Percentiles rank a stretch among this genome's conserved stretches.
Conservation (phyloP, 2,888 invertebrate species). For the Tetranychus truncatus region DNA sequence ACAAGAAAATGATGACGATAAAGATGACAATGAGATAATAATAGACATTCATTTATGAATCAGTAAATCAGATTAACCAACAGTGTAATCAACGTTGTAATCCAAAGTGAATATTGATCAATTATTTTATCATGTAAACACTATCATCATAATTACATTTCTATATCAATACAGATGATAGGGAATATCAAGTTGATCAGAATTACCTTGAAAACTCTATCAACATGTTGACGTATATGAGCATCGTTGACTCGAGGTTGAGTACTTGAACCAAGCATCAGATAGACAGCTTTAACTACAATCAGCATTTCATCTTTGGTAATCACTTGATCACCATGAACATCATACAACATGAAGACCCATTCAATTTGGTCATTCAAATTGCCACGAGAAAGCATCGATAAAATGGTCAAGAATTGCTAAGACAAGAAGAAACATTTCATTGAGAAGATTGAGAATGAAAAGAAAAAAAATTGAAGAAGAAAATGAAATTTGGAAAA, state of each 20-base stretch:
- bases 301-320: neutral
- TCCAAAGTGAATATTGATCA: neutral
- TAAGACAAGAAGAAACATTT: neutral
- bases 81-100: neutral
- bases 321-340: neutral
- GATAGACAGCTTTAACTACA: neutral
- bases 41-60: neutral
- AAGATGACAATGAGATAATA: neutral
- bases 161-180: neutral
- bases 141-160: neutral
- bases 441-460: neutral
- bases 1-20: neutral
- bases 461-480: neutral
- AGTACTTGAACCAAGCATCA: neutral
- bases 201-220: neutral
- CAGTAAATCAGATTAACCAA: neutral
- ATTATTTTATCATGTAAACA: neutral
- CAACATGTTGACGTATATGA: neutral
- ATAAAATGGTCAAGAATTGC: neutral
- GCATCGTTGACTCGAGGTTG: neutral
- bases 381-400: neutral
- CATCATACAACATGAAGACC: conserved; percentile 5
- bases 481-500: neutral
- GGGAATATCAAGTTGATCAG: neutral
- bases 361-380: neutral